Evolutionary conservation across 2,797 vertebrate species (phyloP), one percentile per base, ranked within the genome.

Genomic region (Uromys caudimaculatus): DNA sequence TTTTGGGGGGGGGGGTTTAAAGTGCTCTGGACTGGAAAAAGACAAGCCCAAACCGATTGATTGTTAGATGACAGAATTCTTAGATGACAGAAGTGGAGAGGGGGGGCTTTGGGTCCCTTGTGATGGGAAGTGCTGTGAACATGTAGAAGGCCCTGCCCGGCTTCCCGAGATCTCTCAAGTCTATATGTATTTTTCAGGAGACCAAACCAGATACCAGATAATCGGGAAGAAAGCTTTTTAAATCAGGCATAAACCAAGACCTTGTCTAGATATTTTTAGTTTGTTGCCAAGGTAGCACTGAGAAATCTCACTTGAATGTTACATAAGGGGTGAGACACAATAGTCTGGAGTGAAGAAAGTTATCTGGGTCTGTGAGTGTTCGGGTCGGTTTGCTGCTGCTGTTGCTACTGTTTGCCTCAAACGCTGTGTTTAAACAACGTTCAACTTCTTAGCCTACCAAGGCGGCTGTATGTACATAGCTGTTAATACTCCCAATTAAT

Each of bases 391-490:
- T 98, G 98, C 98, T 98, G 83, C 83, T 89, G 71, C 86, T 99
- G 99, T 98, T 99, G 99, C 99, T 99, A 98, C 98, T 99, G 98
- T 99, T 98, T 98, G 99, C 99, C 99, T 99, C 98, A 99, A 98
- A 99, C 98, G 98, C 98, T 98, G 98, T 98, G 98, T 99, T 99
- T 98, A 98, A 98, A 98, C 98, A 98, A 99, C 98, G 98, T 99
- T 98, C 97, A 94, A 97, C 96, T 98, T 98, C 98, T 98, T 98
- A 98, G 99, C 99, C 98, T 98, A 97, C 71, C 98, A 97, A 98
- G 98, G 98, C 98, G 99, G 99, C 99, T 99, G 98, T 99, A 98
- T 99, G 99, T 99, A 99, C 98, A 99, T 99, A 99, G 99, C 98
- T 98, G 98, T 98, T 98, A 98, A 99, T 98, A 99, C 97, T 98